Conservation (phyloP, 2,888 invertebrate species). For the Nebria salina region DNA sequence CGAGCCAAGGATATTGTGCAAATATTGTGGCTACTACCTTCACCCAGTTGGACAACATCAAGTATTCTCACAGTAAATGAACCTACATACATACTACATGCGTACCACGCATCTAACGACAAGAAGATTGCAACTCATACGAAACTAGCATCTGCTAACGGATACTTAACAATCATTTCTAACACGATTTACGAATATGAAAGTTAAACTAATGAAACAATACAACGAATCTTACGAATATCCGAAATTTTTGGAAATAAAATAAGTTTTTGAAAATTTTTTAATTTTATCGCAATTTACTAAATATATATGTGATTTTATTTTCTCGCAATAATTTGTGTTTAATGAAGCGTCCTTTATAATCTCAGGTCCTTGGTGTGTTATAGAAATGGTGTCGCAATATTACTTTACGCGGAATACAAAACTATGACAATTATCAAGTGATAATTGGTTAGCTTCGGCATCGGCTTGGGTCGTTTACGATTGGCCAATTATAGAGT, state of each 20-base stretch:
- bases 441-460: not conserved
- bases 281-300: too few species aligned
- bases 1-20: slow-evolving; percentile 1
- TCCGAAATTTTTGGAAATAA: too few species aligned
- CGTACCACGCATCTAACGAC: not conserved
- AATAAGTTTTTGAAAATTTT: too few species aligned
- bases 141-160: not conserved
- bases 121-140: not conserved
- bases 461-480: not conserved
- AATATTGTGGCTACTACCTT: slow-evolving; percentile 1
- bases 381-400: not conserved
- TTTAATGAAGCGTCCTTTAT: too few species aligned
- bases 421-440: not conserved
- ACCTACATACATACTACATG: not conserved
- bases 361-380: not conserved
- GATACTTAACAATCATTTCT: too few species aligned
- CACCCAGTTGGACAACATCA: not conserved
- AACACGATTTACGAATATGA: too few species aligned
- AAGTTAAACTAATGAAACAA: too few species aligned
- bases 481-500: not conserved
- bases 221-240: too few species aligned
- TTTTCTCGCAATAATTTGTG: too few species aligned
- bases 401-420: not conserved
- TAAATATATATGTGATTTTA: too few species aligned
- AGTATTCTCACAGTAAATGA: not conserved